These are phyloP conservation scores for Hormaphis cornu DNA, from an alignment of 1,140 invertebrate species.

Conservation along the genomic window DNA sequence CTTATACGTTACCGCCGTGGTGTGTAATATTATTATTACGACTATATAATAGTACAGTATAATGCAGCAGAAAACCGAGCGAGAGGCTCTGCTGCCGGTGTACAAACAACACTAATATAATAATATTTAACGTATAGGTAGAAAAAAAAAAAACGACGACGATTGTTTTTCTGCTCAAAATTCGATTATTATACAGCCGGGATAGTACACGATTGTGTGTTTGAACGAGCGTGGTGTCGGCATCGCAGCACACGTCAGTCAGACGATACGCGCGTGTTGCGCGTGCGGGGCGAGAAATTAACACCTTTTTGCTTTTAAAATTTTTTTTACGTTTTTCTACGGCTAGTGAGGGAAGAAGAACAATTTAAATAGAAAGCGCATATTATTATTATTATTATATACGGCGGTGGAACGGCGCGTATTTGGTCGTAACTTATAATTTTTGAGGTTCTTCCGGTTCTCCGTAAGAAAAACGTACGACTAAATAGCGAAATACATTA, in stretches of 20 bases:
- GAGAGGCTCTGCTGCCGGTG: background rate
- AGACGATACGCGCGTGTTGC: too few species aligned
- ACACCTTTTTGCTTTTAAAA: background rate
- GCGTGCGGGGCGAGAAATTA: background rate
- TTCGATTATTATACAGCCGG: background rate
- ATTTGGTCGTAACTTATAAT: too few species aligned
- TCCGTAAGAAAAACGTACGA: too few species aligned
- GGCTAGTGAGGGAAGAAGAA: background rate
- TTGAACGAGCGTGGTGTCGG: background rate
- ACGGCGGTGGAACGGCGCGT: too few species aligned
- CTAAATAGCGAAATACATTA: too few species aligned
- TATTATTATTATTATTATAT: too few species aligned
- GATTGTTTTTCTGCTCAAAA: background rate
- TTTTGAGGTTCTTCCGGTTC: too few species aligned
- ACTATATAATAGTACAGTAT: background rate
- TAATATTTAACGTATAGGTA: background rate
- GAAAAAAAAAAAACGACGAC: background rate
- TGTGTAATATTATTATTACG: background rate
- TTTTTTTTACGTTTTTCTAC: background rate
- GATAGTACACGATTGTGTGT: background rate
- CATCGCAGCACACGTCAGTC: background rate
- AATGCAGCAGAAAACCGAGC: background rate
- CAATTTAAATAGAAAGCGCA: too few species aligned
- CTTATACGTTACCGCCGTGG: background rate
- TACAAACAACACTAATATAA: background rate